Evolutionary conservation across 2,113 vertebrate genomes (phyloP).

Genomic region (Silurus glanis): DNA sequence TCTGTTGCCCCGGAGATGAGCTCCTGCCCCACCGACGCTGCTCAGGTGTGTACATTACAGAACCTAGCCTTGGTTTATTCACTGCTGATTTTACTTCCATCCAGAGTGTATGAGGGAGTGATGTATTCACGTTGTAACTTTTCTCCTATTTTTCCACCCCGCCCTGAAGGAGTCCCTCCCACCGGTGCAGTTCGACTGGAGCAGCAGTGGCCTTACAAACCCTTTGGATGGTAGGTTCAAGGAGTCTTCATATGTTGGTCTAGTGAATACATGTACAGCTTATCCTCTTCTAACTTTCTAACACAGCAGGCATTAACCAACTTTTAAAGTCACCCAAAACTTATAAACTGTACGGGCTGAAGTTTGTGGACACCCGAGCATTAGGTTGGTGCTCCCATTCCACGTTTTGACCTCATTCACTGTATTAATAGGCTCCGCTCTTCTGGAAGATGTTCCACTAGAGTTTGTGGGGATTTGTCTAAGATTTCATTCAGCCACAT

Average conservation of each 20-base stretch:
- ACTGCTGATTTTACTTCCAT: no score
- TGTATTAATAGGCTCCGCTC: no score
- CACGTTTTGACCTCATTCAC: no score
- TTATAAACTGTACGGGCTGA: no score
- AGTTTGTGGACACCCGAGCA: no score
- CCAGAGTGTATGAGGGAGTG: background rate
- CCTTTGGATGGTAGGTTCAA: conserved; percentile 92
- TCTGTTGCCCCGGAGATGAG: conserved; percentile 77
- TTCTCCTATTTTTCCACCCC: background rate
- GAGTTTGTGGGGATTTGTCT: no score
- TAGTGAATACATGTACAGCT: background rate
- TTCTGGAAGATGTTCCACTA: no score
- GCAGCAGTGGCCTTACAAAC: conserved; percentile 99
- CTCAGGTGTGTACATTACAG: conserved; percentile 75
- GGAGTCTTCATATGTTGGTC: background rate
- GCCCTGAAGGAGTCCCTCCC: conserved; percentile 89
- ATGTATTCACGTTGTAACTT: background rate
- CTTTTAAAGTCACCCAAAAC: background rate
- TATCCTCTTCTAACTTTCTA: background rate
- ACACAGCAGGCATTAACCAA: background rate
- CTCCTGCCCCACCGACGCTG: conserved; percentile 80
- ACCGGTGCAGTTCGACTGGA: conserved; percentile 99
- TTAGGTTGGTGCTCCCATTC: no score
- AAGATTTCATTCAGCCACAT: no score
- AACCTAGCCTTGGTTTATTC: no score